Evolutionary conservation across 2,797 vertebrate species (phyloP).

Genomic region (Tragelaphus oryx): DNA sequence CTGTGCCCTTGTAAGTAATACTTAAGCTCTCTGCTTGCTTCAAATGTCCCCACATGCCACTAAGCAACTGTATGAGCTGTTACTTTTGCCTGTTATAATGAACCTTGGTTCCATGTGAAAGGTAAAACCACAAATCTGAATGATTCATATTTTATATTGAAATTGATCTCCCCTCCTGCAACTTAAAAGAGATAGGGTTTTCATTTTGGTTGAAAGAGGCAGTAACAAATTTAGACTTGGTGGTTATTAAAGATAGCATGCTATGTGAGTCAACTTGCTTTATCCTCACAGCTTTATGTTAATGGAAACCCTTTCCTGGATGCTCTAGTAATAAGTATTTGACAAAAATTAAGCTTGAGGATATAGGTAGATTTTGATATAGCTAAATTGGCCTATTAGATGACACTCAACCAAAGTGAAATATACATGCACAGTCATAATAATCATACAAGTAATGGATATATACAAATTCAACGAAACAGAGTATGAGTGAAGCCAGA

Average conservation of each 20-base stretch:
- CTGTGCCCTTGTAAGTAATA: constrained; percentile 31
- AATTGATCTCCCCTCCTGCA: not conserved
- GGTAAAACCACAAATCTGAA: constrained; percentile 22
- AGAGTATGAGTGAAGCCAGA: not conserved
- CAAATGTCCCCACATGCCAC: not conserved
- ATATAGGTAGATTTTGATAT: not conserved
- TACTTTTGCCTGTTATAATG: not conserved
- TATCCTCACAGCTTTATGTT: constrained; percentile 7
- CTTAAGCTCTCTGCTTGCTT: constrained; percentile 31
- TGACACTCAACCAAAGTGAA: not conserved
- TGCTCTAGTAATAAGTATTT: constrained; percentile 11
- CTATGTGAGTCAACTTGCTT: not conserved
- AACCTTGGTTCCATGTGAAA: not conserved
- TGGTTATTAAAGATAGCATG: not conserved
- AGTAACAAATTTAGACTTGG: not conserved
- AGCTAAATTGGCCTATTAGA: not conserved
- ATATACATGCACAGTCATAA: not conserved
- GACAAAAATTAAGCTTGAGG: not conserved
- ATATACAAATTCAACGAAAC: not conserved
- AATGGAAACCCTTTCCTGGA: not conserved
- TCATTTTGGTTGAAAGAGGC: not conserved
- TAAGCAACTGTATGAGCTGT: not conserved
- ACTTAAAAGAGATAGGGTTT: not conserved
- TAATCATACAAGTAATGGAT: not conserved
- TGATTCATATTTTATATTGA: constrained; percentile 12